These are phyloP conservation scores for Redunca redunca DNA, from an alignment of 2,113 vertebrate species.

Conservation along the genomic window DNA sequence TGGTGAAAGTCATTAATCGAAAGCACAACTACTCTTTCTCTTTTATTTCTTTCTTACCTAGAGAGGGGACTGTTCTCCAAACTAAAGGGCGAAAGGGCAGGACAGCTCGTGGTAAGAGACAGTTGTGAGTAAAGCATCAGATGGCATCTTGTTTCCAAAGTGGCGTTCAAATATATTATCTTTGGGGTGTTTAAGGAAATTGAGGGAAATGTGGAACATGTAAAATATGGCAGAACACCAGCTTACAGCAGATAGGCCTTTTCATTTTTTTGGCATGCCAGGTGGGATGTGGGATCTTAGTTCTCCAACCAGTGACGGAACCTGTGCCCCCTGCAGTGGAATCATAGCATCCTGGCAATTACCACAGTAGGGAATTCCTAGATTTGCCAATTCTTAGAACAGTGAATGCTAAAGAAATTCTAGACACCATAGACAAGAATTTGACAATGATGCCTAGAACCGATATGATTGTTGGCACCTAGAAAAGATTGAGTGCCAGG, in stretches of 20 bases:
- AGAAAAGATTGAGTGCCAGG: not conserved
- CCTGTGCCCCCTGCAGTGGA: not conserved
- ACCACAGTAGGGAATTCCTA: not conserved
- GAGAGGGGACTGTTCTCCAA: not conserved
- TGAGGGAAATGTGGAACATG: not conserved
- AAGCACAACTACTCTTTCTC: not conserved
- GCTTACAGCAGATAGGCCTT: not conserved
- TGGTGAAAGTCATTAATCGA: not conserved
- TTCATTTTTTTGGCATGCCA: not conserved
- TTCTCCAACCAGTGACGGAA: not conserved
- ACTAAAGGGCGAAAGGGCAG: not conserved
- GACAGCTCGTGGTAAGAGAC: not conserved
- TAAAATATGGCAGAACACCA: not conserved
- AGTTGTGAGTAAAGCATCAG: not conserved
- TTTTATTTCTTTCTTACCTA: not conserved
- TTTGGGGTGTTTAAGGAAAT: not conserved
- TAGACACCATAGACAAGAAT: not conserved
- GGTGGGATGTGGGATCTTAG: not conserved
- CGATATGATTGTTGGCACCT: not conserved
- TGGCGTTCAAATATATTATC: not conserved
- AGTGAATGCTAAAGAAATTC: not conserved
- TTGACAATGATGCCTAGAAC: not conserved
- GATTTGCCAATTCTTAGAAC: not conserved
- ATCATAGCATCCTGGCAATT: not conserved
- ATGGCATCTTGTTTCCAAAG: not conserved